phyloP scores from a whole-genome alignment of 2,888 invertebrate species.

The Hyposoter dolosus region DNA sequence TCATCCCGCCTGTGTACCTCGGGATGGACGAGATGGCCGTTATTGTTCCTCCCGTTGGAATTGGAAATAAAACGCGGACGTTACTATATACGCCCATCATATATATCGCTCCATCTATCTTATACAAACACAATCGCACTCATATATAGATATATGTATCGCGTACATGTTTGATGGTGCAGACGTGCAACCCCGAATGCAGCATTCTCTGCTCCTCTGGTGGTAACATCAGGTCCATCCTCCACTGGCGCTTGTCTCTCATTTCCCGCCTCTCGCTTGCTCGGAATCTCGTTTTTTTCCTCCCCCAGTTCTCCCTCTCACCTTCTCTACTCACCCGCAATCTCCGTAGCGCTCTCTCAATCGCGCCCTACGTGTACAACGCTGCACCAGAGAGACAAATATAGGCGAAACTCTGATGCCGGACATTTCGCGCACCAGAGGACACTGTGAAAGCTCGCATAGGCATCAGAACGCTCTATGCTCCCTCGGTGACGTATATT shows the following conservation, averaged over 20 bases:
- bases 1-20: conserved; percentile 73
- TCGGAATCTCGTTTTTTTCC: conserved; percentile 61
- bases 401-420: conserved; percentile 59
- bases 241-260: conserved; percentile 66
- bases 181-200: conserved; percentile 55
- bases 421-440: conserved; percentile 67
- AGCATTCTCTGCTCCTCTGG: conserved; percentile 53
- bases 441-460: conserved; percentile 43
- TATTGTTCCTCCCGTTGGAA: conserved; percentile 76
- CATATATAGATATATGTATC: conserved; percentile 1
- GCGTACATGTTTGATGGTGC: conserved; percentile 45
- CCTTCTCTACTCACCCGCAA: conserved; percentile 36
- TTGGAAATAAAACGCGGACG: conserved; percentile 80
- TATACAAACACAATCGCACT: conserved; percentile 19
- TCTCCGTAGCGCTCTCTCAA: conserved; percentile 74
- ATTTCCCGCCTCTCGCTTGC: conserved; percentile 71
- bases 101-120: conserved; percentile 40
- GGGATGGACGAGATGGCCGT: conserved; percentile 70
- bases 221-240: conserved; percentile 45
- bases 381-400: conserved; percentile 58
- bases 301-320: conserved; percentile 42
- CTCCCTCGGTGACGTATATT: conserved; percentile 6
- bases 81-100: conserved; percentile 40
- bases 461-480: conserved; percentile 47
- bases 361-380: conserved; percentile 67